Evolutionary conservation across 1,140 invertebrate species (phyloP), one percentile per base, ranked within the genome.

Genomic region (Drosophila seguyi): DNA sequence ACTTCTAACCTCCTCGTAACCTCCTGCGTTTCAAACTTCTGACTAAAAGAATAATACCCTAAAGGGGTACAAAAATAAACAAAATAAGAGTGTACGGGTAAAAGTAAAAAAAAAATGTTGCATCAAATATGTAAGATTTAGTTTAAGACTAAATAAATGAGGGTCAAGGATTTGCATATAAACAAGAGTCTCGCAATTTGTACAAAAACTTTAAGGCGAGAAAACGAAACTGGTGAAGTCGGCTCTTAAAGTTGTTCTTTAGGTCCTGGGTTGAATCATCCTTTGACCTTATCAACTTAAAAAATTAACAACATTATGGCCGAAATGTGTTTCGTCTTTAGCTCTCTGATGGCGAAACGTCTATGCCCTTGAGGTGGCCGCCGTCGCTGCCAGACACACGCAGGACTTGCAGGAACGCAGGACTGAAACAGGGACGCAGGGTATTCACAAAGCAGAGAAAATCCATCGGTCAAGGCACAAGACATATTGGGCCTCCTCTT

Each of bases 221-320:
- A 63, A 18, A 52, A 34, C 13, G 11, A 52, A 20, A 14, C 48
- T 20, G 48, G 11, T 31, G 31, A 34, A 4, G 45, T 20, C 29
- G 13, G 48, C 18, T 20, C 3, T 53, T 52, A 34, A 52, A 52
- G 29, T 34, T 20, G 31, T 14, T 22, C 31, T 22, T 16, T 16
- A 11, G 29, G 29, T 34, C 13, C 20, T n/a, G 31, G 2, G 7
- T 6, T 4, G 0, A 50, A 50, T 18, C 44, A 44, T 31, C 71
- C 71, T 67, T 73, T 81, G 77, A 69, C 77, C 77, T 84, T 84
- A 88, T 79, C 67, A 75, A 81, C 71, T 88, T 90, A 88, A 88
- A 88, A 88, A 88, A 88, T 88, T 83, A 88, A 88, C 80, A 88
- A 88, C 80, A 78, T 88, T 88, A 88, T 88, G 78, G 48, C 47